Evolutionary conservation across 2,888 invertebrate species (phyloP).

Genomic region (Chaetogeoica ovagalla): DNA sequence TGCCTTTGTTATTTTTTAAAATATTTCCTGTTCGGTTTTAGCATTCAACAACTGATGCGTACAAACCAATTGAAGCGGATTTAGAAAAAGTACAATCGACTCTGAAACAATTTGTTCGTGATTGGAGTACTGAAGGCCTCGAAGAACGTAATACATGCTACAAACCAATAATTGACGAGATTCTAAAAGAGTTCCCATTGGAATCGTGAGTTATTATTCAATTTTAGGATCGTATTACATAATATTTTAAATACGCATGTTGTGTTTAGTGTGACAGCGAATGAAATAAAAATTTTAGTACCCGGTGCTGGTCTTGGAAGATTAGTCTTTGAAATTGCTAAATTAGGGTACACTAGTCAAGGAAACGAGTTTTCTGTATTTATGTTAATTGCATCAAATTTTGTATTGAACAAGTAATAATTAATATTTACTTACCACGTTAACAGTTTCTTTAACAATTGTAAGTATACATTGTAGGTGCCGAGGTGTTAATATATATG

Average conservation of each 20-base stretch:
- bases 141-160: slow-evolving; percentile 85
- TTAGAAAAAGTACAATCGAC: slow-evolving; percentile 80
- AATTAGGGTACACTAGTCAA: slow-evolving; percentile 86
- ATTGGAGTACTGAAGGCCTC: slow-evolving; percentile 88
- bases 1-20: neutral
- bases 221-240: neutral
- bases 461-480: slow-evolving; percentile 60
- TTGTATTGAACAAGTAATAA: slow-evolving; percentile 82
- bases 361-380: slow-evolving; percentile 98
- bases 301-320: slow-evolving; percentile 97
- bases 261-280: slow-evolving; percentile 54
- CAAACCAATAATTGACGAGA: slow-evolving; percentile 83
- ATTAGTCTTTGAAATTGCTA: slow-evolving; percentile 90
- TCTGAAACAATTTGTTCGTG: slow-evolving; percentile 92
- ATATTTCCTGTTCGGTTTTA: slow-evolving; percentile 12
- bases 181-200: slow-evolving; percentile 71
- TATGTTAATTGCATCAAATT: slow-evolving; percentile 96
- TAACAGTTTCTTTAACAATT: slow-evolving; percentile 7
- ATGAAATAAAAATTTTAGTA: slow-evolving; percentile 76
- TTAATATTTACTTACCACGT: neutral
- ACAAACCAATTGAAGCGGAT: slow-evolving; percentile 54
- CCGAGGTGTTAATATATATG: slow-evolving; percentile 71
- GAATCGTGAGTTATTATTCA: slow-evolving; percentile 19
- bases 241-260: neutral
- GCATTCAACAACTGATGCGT: slow-evolving; percentile 29